phyloP scores from a whole-genome alignment of 1,140 invertebrate genomes.

The Drosophila lowei region DNA sequence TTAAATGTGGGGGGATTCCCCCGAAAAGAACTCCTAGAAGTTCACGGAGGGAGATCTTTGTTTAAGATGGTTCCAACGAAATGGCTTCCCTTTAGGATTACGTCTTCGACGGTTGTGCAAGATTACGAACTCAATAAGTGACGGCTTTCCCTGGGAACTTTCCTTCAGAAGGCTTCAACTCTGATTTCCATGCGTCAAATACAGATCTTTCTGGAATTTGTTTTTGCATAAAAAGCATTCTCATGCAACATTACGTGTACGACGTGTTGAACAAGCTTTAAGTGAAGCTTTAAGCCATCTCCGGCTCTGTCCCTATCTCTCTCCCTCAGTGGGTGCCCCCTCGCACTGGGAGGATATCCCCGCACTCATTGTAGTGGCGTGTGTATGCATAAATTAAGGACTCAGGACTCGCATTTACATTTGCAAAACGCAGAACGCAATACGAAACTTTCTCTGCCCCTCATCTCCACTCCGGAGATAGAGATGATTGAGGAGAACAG shows the following conservation, averaged over 20 bases:
- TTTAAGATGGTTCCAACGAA: too few species aligned
- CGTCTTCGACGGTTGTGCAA: too few species aligned
- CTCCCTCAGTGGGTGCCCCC: conserved; percentile 3
- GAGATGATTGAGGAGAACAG: conserved; percentile 38
- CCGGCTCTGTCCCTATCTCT: conserved; percentile 9
- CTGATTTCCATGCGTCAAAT: conserved; percentile 10
- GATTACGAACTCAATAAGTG: too few species aligned
- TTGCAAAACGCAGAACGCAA: conserved; percentile 45
- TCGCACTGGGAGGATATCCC: conserved; percentile 7
- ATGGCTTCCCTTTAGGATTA: too few species aligned
- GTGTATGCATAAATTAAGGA: conserved; percentile 72
- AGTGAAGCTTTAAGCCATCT: conserved; percentile 47
- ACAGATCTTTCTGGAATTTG: background rate
- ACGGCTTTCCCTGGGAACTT: too few species aligned
- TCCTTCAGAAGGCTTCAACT: too few species aligned
- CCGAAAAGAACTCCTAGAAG: conserved; percentile 2
- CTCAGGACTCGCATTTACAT: conserved; percentile 43
- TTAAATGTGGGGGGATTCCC: conserved; percentile 23
- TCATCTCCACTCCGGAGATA: conserved; percentile 3
- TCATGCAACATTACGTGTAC: conserved; percentile 47
- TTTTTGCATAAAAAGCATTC: conserved; percentile 7
- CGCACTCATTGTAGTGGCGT: conserved; percentile 57
- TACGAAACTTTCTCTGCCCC: conserved; percentile 33
- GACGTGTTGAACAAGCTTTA: conserved; percentile 31
- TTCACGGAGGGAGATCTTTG: too few species aligned